Conservation (phyloP, 2,888 invertebrate species). For the Torymus aiolomorphi region DNA sequence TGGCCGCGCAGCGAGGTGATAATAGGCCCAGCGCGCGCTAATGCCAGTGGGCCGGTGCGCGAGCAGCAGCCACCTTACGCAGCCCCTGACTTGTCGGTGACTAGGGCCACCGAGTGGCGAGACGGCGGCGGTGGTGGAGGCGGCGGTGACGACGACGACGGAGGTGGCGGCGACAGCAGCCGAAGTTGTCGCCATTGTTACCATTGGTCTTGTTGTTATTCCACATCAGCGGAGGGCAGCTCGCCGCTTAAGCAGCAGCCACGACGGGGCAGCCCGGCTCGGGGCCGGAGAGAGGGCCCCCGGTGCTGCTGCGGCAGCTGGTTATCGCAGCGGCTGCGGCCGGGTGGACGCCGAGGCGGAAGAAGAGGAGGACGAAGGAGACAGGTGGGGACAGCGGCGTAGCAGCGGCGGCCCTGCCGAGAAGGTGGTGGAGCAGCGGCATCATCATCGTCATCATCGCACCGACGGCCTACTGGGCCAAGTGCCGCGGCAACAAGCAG, state of each 20-base stretch:
- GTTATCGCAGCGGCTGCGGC: slow-evolving; percentile 64
- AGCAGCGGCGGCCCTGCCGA: slow-evolving; percentile 74
- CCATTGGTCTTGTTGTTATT: no score
- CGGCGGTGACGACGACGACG: neutral
- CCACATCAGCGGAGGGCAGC: neutral
- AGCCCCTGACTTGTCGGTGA: slow-evolving; percentile 36
- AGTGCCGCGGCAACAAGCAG: slow-evolving; percentile 63
- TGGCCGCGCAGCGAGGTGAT: slow-evolving; percentile 50
- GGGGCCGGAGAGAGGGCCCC: slow-evolving; percentile 73
- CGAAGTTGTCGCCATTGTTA: neutral
- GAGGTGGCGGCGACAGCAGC: neutral
- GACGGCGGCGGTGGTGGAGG: slow-evolving; percentile 28
- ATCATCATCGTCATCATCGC: slow-evolving; percentile 64
- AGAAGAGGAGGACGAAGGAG: no score
- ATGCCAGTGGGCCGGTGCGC: slow-evolving; percentile 29
- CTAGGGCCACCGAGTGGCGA: slow-evolving; percentile 28
- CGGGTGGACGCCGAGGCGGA: slow-evolving; percentile 54
- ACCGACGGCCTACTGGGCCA: slow-evolving; percentile 36
- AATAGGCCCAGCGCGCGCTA: slow-evolving; percentile 24
- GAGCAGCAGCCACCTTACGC: no score
- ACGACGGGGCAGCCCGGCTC: slow-evolving; percentile 75
- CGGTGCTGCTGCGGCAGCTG: slow-evolving; percentile 67
- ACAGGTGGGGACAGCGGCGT: slow-evolving; percentile 60
- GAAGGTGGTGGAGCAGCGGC: slow-evolving; percentile 66
- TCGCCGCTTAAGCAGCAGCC: slow-evolving; percentile 32